Percentiles rank a stretch among this genome's conserved stretches.
These are phyloP conservation scores for Simalia tracyae DNA, from an alignment of 2,797 vertebrate species.

Conservation along the genomic window DNA sequence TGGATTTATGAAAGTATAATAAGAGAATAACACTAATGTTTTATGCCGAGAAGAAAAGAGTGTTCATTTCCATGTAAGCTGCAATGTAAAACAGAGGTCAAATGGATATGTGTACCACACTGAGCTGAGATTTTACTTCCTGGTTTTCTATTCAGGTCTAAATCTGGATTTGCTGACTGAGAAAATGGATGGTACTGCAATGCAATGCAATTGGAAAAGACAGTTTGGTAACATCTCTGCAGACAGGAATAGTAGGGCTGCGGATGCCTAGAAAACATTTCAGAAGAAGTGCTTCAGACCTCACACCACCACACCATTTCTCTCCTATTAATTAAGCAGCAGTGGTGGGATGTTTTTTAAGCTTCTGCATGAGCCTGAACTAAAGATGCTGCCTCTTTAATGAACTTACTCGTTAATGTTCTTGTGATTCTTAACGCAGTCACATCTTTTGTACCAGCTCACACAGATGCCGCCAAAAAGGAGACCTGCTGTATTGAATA, in stretches of 20 bases:
- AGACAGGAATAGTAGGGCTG: background rate
- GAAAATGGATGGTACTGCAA: background rate
- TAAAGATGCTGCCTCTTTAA: background rate
- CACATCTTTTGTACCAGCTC: background rate
- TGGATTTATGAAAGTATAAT: constrained; percentile 54
- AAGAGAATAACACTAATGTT: constrained; percentile 55
- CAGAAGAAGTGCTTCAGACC: background rate
- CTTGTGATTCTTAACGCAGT: background rate
- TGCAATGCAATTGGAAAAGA: background rate
- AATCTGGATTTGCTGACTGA: background rate
- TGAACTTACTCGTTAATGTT: background rate
- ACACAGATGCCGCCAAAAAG: background rate
- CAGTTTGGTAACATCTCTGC: background rate
- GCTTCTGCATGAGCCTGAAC: background rate
- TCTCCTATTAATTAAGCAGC: background rate
- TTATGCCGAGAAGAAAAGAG: constrained; percentile 41
- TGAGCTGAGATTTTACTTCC: background rate
- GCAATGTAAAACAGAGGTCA: constrained; percentile 48
- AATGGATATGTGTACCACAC: constrained; percentile 19
- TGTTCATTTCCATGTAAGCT: constrained; percentile 10
- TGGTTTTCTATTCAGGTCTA: background rate
- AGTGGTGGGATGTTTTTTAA: background rate
- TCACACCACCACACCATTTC: background rate
- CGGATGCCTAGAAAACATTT: background rate
- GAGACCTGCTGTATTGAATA: background rate